phyloP scores from a whole-genome alignment of 2,797 vertebrate genomes.

The Sarcoramphus papa region DNA sequence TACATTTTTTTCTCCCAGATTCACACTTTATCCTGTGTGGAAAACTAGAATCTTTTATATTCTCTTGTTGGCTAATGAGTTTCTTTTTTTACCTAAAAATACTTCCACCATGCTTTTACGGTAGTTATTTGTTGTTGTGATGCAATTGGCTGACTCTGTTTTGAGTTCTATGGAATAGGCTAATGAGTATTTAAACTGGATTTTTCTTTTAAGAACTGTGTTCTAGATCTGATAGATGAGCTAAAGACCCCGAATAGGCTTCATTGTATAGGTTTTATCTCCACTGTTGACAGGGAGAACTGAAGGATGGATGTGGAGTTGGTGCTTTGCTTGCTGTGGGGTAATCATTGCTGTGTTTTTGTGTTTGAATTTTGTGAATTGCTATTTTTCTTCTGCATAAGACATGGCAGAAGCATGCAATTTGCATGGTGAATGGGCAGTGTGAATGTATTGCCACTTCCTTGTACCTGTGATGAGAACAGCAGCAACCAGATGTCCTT shows the following conservation, averaged over 20 bases:
- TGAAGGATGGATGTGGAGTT: background rate
- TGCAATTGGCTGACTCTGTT: background rate
- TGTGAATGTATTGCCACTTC: background rate
- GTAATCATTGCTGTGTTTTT: background rate
- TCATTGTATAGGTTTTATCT: background rate
- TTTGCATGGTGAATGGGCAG: background rate
- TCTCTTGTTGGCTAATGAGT: background rate
- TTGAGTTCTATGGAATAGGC: background rate
- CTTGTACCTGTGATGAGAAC: background rate
- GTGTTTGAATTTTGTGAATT: background rate
- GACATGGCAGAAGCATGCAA: accelerated
- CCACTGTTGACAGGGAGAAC: accelerated
- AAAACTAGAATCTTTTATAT: background rate
- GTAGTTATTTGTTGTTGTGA: background rate
- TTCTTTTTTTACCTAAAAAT: background rate
- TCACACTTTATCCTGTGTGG: background rate
- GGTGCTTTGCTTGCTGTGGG: background rate
- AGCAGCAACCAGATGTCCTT: background rate
- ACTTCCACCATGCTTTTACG: accelerated
- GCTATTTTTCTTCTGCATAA: background rate
- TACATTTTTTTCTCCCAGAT: background rate
- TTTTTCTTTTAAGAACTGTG: background rate
- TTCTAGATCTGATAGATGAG: background rate
- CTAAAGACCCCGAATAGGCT: background rate
- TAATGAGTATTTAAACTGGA: background rate